These are phyloP conservation scores for Drepana falcataria DNA, from an alignment of 2,888 invertebrate species.

Conservation along the genomic window DNA sequence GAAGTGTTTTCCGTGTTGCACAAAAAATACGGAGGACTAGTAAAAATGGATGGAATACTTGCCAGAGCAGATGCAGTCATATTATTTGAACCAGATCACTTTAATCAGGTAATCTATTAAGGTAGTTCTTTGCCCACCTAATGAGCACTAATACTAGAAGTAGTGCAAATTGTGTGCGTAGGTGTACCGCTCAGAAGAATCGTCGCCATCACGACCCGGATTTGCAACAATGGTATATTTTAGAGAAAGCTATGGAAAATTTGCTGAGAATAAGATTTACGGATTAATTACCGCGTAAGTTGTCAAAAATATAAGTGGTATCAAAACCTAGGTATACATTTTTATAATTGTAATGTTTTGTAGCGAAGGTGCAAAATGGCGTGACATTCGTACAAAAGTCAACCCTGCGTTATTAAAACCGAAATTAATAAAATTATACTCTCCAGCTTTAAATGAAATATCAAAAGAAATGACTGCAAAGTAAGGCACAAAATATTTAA, in stretches of 20 bases:
- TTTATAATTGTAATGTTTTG: constrained; percentile 8
- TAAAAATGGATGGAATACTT: constrained; percentile 53
- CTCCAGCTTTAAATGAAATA: constrained; percentile 68
- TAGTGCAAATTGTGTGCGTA: constrained; percentile 12
- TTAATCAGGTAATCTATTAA: constrained; percentile 36
- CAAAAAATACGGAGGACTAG: constrained; percentile 49
- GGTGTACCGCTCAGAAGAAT: constrained; percentile 66
- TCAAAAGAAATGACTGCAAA: constrained; percentile 57
- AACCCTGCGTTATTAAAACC: constrained; percentile 83
- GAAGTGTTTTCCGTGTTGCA: constrained; percentile 35
- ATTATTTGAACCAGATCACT: constrained; percentile 54
- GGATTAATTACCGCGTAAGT: constrained; percentile 64
- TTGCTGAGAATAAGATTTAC: constrained; percentile 47
- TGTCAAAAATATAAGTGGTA: not conserved
- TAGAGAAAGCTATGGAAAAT: constrained; percentile 46
- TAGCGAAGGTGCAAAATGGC: constrained; percentile 83
- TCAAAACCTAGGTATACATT: not conserved
- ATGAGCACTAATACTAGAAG: no score
- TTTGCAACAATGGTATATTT: constrained; percentile 58
- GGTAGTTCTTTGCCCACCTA: not conserved
- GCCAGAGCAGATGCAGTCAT: constrained; percentile 48
- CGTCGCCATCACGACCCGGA: constrained; percentile 56
- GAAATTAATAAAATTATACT: constrained; percentile 73
- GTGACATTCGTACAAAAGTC: constrained; percentile 81
- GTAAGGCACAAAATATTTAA: constrained; percentile 22